A percentile compares a stretch with the other conserved stretches of the same genome.
These are phyloP conservation scores for Synergus itoensis DNA, from an alignment of 2,888 invertebrate genomes.

Conservation along the genomic window DNA sequence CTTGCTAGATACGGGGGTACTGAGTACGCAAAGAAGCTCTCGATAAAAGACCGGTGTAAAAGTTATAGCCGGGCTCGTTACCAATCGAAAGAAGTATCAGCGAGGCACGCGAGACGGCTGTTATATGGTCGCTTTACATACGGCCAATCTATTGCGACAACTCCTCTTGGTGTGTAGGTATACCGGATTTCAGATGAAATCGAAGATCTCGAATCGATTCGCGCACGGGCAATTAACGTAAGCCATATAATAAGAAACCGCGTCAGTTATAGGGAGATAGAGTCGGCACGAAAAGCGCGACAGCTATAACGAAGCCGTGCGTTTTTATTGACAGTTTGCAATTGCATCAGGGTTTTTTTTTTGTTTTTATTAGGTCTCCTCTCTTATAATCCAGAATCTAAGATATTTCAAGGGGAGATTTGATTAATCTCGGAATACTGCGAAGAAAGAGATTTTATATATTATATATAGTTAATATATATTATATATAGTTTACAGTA, in stretches of 20 bases:
- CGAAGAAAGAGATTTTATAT: no score
- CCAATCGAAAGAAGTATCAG: slow-evolving; percentile 19
- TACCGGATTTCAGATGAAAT: slow-evolving; percentile 42
- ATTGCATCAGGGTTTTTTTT: neutral
- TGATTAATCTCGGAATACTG: no score
- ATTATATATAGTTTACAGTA: no score
- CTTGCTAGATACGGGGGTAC: neutral
- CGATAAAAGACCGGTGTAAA: slow-evolving; percentile 14
- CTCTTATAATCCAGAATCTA: neutral
- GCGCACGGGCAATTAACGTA: slow-evolving; percentile 29
- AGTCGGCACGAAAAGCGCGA: slow-evolving; percentile 16
- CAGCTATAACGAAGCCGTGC: neutral
- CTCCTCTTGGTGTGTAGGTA: slow-evolving; percentile 39
- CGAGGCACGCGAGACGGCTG: slow-evolving; percentile 36
- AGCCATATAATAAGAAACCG: slow-evolving; percentile 23
- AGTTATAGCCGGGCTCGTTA: slow-evolving; percentile 23
- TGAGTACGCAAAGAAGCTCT: slow-evolving; percentile 30
- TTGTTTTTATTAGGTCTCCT: neutral
- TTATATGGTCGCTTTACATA: slow-evolving; percentile 35
- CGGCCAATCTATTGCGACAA: slow-evolving; percentile 33
- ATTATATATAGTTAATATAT: no score
- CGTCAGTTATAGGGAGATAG: slow-evolving; percentile 18
- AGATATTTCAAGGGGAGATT: neutral
- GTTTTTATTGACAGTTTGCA: slow-evolving; percentile 1
- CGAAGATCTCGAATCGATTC: slow-evolving; percentile 34